phyloP scores from a whole-genome alignment of 2,888 invertebrate species.

The Salpingus planirostris region DNA sequence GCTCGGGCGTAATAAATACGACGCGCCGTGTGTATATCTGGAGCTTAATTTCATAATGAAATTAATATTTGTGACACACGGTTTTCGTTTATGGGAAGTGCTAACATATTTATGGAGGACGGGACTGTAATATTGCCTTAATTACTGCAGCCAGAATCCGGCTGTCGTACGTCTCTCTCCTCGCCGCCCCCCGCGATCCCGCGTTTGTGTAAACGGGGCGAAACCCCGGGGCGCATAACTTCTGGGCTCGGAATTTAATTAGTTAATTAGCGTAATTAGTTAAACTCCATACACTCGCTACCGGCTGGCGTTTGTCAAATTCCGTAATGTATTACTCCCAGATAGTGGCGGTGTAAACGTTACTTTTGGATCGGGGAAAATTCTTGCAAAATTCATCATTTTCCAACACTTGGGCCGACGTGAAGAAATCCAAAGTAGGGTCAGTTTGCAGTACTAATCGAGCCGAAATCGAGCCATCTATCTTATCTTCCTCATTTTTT shows the following conservation, averaged over 20 bases:
- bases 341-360: no score
- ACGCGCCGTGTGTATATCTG: no score
- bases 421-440: no score
- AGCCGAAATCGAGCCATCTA: no score
- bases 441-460: no score
- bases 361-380: no score
- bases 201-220: not conserved
- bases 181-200: conserved; percentile 7
- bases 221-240: conserved; percentile 24
- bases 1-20: no score
- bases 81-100: conserved; percentile 28
- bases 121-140: conserved; percentile 29
- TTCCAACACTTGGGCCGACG: no score
- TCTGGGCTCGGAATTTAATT: conserved; percentile 37
- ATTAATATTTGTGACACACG: conserved; percentile 28
- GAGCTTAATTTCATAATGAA: conserved; percentile 19
- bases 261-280: conserved; percentile 40
- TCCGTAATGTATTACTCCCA: no score
- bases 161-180: conserved; percentile 22
- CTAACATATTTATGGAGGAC: conserved; percentile 19
- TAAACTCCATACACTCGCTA: conserved; percentile 31
- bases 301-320: conserved; percentile 13
- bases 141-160: conserved; percentile 28
- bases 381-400: no score
- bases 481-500: no score